These are phyloP conservation scores for Drosophila dives DNA, from an alignment of 2,888 invertebrate species.

Conservation along the genomic window DNA sequence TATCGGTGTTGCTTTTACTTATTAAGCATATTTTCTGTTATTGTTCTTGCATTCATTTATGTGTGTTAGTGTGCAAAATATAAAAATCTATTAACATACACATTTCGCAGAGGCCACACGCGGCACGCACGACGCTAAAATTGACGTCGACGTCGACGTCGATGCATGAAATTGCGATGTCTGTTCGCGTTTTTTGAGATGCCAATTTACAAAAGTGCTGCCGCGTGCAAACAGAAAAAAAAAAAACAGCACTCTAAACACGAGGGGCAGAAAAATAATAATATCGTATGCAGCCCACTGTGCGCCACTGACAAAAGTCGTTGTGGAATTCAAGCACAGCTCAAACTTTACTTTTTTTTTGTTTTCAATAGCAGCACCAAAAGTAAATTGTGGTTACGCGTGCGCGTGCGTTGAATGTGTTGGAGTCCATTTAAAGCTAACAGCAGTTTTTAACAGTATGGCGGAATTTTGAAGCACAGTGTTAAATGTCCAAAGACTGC, in stretches of 20 bases:
- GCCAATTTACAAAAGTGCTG: constrained; percentile 58
- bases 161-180: constrained; percentile 47
- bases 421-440: constrained; percentile 41
- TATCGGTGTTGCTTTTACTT: constrained; percentile 24
- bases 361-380: constrained; percentile 63
- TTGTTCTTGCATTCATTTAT: constrained; percentile 46
- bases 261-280: constrained; percentile 20
- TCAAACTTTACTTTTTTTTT: constrained; percentile 16
- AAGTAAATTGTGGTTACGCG: constrained; percentile 76
- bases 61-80: constrained; percentile 63
- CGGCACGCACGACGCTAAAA: constrained; percentile 26
- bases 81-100: constrained; percentile 76
- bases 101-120: constrained; percentile 63
- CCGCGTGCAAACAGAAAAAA: constrained; percentile 52
- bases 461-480: constrained; percentile 18
- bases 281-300: constrained; percentile 76
- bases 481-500: constrained; percentile 27
- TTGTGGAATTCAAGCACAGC: constrained; percentile 65
- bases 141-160: constrained; percentile 15
- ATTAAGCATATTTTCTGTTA: constrained; percentile 32
- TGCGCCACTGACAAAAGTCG: constrained; percentile 68
- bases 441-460: constrained; percentile 37
- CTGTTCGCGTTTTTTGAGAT: constrained; percentile 46
- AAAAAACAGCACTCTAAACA: constrained; percentile 70
- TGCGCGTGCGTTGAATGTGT: constrained; percentile 73